Evolutionary conservation across 2,113 vertebrate species (phyloP), one percentile per base, ranked within the genome.

Genomic region (Sapayoa aenigma): DNA sequence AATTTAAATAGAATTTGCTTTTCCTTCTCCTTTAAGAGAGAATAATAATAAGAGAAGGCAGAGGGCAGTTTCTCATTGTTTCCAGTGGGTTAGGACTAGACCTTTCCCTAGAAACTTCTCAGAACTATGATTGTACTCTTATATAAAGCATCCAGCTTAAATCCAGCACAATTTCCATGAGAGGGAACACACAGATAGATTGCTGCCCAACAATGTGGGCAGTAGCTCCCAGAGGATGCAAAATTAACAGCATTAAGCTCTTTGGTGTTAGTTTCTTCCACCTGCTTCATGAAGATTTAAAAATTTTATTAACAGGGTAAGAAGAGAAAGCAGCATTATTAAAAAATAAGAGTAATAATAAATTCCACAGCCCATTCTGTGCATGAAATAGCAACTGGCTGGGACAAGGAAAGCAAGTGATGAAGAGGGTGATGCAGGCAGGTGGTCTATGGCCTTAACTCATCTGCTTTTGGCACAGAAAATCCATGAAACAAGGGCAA

Each of bases 401-500:
- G 4, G 91, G 77, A 66, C 46, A 78, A 85, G 72, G 33, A 72
- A 92, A 87, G 52, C 39, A 72, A 85, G 11, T n/a, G 55, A 79
- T 71, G 19, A 79, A 81, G 31, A 68, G 12, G 17, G 27, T 3
- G 1, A 49, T 27, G 37, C 41, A 90, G 50, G 73, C 92, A 93
- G 93, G 94, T 89, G 69, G 83, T 88, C 80, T 69, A 27, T 21
- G 33, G 30, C 78, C 49, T 44, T 67, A 78, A 91, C 39, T 89
- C 80, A 49, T 81, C 90, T 75, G 78, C 52, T 87, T 88, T 88
- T 86, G 88, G 68, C 78, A 96, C n/a, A 85, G 42, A 89, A 85
- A 93, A 83, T 20, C 31, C 63, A 14, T 1, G 25, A 79, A 44
- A 50, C 5, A 25, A 87, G 87, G 55, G 47, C 28, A 89, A 89